These are phyloP conservation scores for Typhlomys cinereus DNA, from an alignment of 2,113 vertebrate genomes.

Conservation along the genomic window DNA sequence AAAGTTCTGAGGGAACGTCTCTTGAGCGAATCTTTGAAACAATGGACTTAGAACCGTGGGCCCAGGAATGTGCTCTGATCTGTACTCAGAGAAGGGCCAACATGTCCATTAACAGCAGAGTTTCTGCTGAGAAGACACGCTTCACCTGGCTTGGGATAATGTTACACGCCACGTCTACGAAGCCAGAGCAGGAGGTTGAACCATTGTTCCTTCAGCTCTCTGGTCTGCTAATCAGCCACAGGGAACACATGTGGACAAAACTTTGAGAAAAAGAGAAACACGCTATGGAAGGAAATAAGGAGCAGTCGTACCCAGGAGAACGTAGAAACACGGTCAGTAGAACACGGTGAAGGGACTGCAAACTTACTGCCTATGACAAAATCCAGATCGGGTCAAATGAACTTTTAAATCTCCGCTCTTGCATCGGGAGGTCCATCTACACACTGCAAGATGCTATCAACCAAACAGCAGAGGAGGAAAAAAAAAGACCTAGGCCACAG, in stretches of 20 bases:
- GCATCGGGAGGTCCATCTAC: conserved; percentile 30
- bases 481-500: background rate
- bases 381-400: conserved; percentile 45
- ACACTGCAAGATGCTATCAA: conserved; percentile 6
- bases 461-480: background rate
- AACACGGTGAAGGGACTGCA: background rate
- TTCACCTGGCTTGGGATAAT: background rate
- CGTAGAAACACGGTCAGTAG: background rate
- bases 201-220: background rate
- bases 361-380: conserved; percentile 35
- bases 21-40: conserved; percentile 25
- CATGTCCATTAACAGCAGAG: background rate
- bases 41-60: background rate
- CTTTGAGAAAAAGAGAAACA: background rate
- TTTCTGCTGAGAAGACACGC: background rate
- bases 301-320: background rate
- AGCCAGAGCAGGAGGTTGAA: background rate
- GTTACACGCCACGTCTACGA: background rate
- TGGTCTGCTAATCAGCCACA: background rate
- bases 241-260: background rate
- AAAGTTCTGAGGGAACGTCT: conserved; percentile 29
- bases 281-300: conserved; percentile 39
- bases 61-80: background rate
- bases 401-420: conserved; percentile 45
- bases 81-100: background rate